Base-by-base conservation (phyloP, 2,888 invertebrate genomes). In the Ectemnius continuus region DNA sequence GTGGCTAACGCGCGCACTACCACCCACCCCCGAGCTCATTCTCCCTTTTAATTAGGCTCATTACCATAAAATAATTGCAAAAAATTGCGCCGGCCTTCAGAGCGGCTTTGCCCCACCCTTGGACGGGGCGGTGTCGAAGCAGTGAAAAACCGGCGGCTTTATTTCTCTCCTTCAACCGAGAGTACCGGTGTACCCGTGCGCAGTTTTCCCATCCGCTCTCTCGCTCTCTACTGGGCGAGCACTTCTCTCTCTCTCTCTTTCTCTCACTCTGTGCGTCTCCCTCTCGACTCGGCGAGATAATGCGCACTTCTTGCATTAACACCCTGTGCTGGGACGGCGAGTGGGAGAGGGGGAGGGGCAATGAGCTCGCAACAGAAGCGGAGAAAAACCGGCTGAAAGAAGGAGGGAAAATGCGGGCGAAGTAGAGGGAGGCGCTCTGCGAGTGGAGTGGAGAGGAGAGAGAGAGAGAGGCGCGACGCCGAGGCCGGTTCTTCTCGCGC, bases 61-160 rank as follows among this genome's bases (percentile, higher is more conserved):
- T 80, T 79, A 79, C 79, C 77, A 75, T 76, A 69, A 75, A 80
- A 80, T 80, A 80, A 80, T 79, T 79, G 69, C 69, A 73, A 79
- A 79, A 79, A 75, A 76, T 78, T 72, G 70, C 74, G 74, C 76
- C 71, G 70, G 69, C 74, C 67, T 65, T 66, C 52, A 69, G 60
- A 66, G 52, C 16, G 16, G 16, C 48, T 13, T 2, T 57, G 58
- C 62, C 61, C 62, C 68, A 48, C 48, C 62, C 60, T 48, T 36
- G 58, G 36, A 36, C n/a, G 58, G 16, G 47, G 23, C 61, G 14
- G 63, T 26, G 20, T 56, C 63, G 57, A 66, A 62, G 75, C 68
- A 59, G 62, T 67, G 76, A 71, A 70, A 75, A 75, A 70, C 61
- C 52, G 16, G 52, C 52, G 16, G 52, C 52, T 16, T 36, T 36